These are phyloP conservation scores for Podocnemis expansa DNA, from an alignment of 2,113 vertebrate species.

Conservation along the genomic window DNA sequence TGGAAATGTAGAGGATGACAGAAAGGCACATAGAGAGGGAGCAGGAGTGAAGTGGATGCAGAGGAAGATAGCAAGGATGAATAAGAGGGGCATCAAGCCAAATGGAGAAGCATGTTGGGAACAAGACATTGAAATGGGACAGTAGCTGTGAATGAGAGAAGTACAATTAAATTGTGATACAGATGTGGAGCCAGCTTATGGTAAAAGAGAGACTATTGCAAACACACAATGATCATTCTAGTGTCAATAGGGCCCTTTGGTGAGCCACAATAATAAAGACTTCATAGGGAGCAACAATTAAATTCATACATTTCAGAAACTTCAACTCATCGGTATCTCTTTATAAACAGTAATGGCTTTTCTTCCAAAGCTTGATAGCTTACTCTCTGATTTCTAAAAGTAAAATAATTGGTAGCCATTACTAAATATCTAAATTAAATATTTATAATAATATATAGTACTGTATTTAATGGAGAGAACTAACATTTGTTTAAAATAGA, in stretches of 20 bases:
- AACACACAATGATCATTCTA: not conserved
- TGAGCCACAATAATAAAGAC: too few species aligned
- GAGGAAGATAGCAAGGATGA: not conserved
- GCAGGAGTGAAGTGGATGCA: not conserved
- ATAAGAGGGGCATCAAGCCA: not conserved
- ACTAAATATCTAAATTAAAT: not conserved
- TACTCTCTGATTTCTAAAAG: not conserved
- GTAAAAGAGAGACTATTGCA: not conserved
- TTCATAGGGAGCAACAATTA: not conserved
- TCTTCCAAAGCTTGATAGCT: not conserved
- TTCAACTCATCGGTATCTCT: not conserved
- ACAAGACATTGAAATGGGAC: not conserved
- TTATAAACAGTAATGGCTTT: not conserved
- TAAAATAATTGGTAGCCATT: too few species aligned
- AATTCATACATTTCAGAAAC: not conserved
- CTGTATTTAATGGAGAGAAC: not conserved
- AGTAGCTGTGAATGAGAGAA: not conserved
- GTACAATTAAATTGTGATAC: not conserved
- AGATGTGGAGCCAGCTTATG: not conserved
- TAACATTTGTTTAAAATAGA: not conserved
- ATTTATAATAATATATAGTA: not conserved
- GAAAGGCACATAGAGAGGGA: not conserved
- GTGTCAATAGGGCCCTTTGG: too few species aligned
- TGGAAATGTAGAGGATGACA: not conserved
- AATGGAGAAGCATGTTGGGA: accelerated